Evolutionary conservation across 2,888 invertebrate genomes (phyloP).

Genomic region (Frankliniella intonsa): DNA sequence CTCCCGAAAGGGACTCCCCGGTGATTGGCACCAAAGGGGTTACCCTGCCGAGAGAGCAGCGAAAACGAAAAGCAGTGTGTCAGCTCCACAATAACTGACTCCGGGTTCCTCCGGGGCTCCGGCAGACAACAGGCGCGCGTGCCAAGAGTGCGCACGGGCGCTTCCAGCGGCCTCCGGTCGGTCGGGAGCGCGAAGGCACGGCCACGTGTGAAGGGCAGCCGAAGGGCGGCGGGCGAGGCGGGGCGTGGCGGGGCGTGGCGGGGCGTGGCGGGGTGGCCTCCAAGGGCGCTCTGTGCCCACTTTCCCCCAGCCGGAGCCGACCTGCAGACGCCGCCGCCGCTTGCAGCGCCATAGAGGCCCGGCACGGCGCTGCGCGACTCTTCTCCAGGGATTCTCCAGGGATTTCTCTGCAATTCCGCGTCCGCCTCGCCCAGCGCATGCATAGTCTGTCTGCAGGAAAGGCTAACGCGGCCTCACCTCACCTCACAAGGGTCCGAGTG

Average conservation of each 20-base stretch:
- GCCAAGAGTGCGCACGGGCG: background rate
- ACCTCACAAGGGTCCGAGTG: too few relatives aligned
- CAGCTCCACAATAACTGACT: too few relatives aligned
- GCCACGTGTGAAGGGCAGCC: background rate
- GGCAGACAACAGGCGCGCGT: too few relatives aligned
- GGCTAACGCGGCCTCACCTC: too few relatives aligned
- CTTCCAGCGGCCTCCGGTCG: background rate
- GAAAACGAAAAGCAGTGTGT: too few relatives aligned
- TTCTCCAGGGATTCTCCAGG: too few relatives aligned
- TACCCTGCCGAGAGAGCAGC: background rate
- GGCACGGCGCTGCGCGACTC: too few relatives aligned
- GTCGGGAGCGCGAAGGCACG: background rate
- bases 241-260: background rate
- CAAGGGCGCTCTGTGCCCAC: background rate
- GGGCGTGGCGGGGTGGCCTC: too few relatives aligned
- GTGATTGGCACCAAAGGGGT: background rate
- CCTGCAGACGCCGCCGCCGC: background rate
- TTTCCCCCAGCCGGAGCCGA: background rate
- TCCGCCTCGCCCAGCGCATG: too few relatives aligned
- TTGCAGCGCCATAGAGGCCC: background rate
- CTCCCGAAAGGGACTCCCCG: background rate
- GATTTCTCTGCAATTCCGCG: too few relatives aligned
- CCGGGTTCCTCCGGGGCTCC: too few relatives aligned
- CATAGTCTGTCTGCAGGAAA: too few relatives aligned
- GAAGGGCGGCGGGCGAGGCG: background rate